Percentiles rank a stretch among this genome's conserved stretches.
Conservation (phyloP, 2,888 invertebrate species). For the Dilophus febrilis region DNA sequence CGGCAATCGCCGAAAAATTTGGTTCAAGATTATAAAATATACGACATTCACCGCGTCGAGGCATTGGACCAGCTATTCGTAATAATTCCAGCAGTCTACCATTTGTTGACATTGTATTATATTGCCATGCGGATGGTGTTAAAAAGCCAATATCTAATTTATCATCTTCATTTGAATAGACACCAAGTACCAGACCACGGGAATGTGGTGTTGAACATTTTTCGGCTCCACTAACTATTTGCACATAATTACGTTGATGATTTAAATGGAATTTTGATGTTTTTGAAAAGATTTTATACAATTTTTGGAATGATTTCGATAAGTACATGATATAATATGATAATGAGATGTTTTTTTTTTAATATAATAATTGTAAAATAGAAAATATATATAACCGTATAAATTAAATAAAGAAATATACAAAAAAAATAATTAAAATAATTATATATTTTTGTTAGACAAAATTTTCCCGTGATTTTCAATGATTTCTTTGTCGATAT, state of each 20-base stretch:
- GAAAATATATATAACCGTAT: too few relatives aligned
- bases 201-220: slow-evolving; percentile 24
- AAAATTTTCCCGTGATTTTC: too few relatives aligned
- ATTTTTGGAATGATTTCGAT: too few relatives aligned
- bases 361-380: too few relatives aligned
- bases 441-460: too few relatives aligned
- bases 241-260: not conserved
- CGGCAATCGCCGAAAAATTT: slow-evolving; percentile 41
- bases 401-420: too few relatives aligned
- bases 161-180: slow-evolving; percentile 41
- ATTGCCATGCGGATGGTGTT: slow-evolving; percentile 42
- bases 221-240: slow-evolving; percentile 12
- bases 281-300: too few relatives aligned
- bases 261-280: too few relatives aligned
- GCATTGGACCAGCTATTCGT: slow-evolving; percentile 15
- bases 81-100: slow-evolving; percentile 39
- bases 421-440: too few relatives aligned
- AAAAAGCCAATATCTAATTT: slow-evolving; percentile 36
- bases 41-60: slow-evolving; percentile 18
- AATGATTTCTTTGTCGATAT: too few relatives aligned
- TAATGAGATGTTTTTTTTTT: too few relatives aligned
- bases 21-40: slow-evolving; percentile 43
- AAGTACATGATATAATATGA: too few relatives aligned
- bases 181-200: slow-evolving; percentile 41
- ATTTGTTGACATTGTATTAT: slow-evolving; percentile 33